Evolutionary conservation across 2,888 invertebrate species (phyloP).

Genomic region (Chorisops tibialis): DNA sequence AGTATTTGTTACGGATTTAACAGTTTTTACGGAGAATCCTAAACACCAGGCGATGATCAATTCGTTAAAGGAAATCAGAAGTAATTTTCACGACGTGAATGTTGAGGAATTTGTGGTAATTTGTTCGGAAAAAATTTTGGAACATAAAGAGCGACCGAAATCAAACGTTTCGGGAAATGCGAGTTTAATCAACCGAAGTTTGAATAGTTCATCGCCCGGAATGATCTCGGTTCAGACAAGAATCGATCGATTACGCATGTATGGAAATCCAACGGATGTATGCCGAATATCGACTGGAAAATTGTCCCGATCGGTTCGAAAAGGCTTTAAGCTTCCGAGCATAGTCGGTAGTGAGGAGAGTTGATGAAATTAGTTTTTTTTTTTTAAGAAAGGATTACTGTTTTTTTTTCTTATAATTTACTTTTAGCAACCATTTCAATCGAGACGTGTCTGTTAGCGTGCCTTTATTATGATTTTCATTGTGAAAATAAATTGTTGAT

Average conservation of each 20-base stretch:
- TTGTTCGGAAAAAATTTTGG: constrained; percentile 41
- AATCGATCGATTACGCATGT: constrained; percentile 55
- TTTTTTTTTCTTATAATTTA: not conserved
- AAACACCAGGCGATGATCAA: constrained; percentile 55
- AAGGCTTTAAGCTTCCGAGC: constrained; percentile 24
- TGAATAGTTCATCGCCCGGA: not conserved
- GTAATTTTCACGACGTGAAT: constrained; percentile 40
- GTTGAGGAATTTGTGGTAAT: constrained; percentile 29
- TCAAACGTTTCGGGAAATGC: not conserved
- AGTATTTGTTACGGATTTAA: constrained; percentile 61
- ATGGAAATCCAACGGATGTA: constrained; percentile 58
- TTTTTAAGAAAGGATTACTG: constrained; percentile 2
- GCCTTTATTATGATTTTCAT: not conserved
- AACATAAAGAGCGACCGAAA: constrained; percentile 21
- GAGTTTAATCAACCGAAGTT: not conserved
- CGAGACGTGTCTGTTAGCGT: not conserved
- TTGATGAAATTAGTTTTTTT: constrained; percentile 6
- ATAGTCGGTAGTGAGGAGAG: not conserved
- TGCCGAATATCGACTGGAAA: constrained; percentile 53
- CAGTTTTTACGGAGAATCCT: constrained; percentile 61
- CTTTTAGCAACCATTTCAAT: too few relatives aligned
- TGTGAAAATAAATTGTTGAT: not conserved
- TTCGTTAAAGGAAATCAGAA: constrained; percentile 53
- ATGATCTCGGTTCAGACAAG: constrained; percentile 33
- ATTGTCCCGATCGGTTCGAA: constrained; percentile 1